Evolutionary conservation across 1,140 invertebrate genomes (phyloP), one percentile per base, ranked within the genome.

Genomic region (Aphis gossypii): DNA sequence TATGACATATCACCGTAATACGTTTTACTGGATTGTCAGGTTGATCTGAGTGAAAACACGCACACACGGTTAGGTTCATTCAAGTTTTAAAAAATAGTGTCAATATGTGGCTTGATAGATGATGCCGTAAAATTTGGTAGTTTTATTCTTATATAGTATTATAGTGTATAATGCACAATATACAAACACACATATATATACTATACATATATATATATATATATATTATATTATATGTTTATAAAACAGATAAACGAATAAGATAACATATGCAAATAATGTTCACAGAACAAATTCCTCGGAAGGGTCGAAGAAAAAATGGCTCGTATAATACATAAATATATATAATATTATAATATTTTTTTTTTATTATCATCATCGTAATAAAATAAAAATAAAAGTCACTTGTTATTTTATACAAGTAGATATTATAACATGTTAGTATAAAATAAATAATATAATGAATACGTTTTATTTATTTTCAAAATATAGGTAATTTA

Each of bases 1-100:
- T 60, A 90, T 90, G 88, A 90, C 88, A 54, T 90, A 90, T 90
- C 54, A 38, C 38, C 23, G 38, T 90, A 90, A 90, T 90, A 38
- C 88, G n/a, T 90, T 90, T 90, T 90, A 60, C 54, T 38, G 87
- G 46, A 51, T 88, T 51, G 18, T 30, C 86, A 21, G 23, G 23
- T 35, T 44, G 25, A 51, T 35, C 86, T n/a, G n/a, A 51, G 46
- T 23, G 86, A n/a, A 89, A 88, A 48, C 35, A 25, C 2, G 18
- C 38, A 38, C 82, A 83, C 38, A 83, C 82, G 38, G 38, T 41
- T 23, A 20, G 14, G 23, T 23, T 25, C 9, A 5, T 68, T 4
- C 11, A 14, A 68, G 30, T 18, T 68, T 68, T 14, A 54, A 54
- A 54, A 54, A 54, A 54, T 54, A 68, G 30, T 68, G 18, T 68